Conservation (phyloP, 2,113 vertebrate genomes). For the Anoura caudifer region DNA sequence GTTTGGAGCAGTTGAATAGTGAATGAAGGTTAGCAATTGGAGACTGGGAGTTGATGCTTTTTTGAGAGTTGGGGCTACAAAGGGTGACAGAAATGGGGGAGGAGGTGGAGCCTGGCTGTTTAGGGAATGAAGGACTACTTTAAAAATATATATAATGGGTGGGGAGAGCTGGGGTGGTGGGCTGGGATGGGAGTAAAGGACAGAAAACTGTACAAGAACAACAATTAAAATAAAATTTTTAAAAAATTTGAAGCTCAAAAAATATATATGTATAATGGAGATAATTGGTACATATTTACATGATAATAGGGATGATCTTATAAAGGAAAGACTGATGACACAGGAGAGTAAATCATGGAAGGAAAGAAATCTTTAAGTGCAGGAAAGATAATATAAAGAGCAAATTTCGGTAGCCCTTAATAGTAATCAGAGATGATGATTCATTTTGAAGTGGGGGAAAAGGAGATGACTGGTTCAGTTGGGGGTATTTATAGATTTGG, state of each 20-base stretch:
- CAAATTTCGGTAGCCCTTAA: neutral
- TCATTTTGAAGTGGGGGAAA: neutral
- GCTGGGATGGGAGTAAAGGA: no score
- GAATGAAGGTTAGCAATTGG: constrained; percentile 1
- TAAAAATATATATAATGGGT: neutral
- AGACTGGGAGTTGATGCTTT: neutral
- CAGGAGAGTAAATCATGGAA: neutral
- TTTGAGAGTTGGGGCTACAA: neutral
- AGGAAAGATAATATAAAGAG: neutral
- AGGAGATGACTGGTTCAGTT: neutral
- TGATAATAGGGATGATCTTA: neutral
- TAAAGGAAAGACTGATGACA: neutral
- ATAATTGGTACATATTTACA: neutral
- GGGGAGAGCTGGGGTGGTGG: no score
- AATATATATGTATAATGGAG: no score
- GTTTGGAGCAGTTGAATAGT: neutral
- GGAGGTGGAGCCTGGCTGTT: neutral
- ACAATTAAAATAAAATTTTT: no score
- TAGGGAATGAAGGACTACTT: neutral
- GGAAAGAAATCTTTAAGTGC: neutral
- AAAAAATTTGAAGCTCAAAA: no score
- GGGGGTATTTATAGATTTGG: neutral
- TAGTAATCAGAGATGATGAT: neutral
- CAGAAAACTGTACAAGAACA: no score
- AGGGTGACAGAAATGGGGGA: neutral